Evolutionary conservation across 2,113 vertebrate genomes (phyloP).

Genomic region (Myrmecobius fasciatus): DNA sequence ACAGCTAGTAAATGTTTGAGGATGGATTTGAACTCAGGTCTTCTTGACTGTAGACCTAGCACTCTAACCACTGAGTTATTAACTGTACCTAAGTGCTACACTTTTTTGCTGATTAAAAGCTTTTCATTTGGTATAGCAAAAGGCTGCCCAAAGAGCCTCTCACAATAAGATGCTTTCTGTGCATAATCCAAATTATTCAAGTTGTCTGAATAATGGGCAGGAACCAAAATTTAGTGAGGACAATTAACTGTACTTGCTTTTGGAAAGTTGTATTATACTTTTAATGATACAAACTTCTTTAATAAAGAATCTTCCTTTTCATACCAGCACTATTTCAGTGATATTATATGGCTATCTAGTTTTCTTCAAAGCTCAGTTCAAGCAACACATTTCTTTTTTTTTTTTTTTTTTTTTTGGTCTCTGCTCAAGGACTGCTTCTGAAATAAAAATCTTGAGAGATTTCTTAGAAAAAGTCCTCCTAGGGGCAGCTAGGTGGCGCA

Average conservation of each 20-base stretch:
- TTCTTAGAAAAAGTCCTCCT: background rate
- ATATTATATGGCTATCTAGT: background rate
- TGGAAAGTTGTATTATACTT: background rate
- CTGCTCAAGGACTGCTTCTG: constrained; percentile 79
- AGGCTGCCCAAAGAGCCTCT: background rate
- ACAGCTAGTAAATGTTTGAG: too few species aligned
- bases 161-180: background rate
- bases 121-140: background rate
- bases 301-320: background rate
- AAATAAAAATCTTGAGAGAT: constrained; percentile 79
- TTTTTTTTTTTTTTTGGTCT: constrained; percentile 49
- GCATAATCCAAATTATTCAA: background rate
- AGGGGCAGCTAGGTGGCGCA: too few species aligned
- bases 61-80: background rate
- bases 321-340: background rate
- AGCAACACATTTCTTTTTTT: background rate
- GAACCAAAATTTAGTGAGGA: background rate
- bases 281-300: background rate
- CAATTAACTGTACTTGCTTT: background rate
- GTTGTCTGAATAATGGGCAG: background rate
- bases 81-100: background rate
- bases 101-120: background rate
- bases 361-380: background rate
- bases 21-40: too few species aligned
- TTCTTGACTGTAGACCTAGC: too few species aligned